Evolutionary conservation across 1,140 invertebrate species (phyloP).

Genomic region (Sminthurinus signatus): DNA sequence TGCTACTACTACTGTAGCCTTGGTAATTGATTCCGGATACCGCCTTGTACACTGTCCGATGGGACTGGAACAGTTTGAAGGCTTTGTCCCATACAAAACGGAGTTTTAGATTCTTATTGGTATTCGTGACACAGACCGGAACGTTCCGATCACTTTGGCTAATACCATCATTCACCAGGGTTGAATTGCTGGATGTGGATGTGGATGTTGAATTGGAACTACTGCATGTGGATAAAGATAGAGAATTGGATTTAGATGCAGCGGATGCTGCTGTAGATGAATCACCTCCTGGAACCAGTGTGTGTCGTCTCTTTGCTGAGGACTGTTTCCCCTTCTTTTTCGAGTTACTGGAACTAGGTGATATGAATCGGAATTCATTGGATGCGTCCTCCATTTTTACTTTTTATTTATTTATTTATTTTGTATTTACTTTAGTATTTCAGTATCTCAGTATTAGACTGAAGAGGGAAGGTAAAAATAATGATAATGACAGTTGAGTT

Average conservation of each 20-base stretch:
- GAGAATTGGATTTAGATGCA: no score
- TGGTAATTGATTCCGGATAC: slow-evolving; percentile 37
- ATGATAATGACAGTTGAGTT: no score
- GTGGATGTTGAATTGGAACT: no score
- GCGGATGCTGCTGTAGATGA: no score
- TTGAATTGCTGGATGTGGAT: no score
- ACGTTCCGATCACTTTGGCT: slow-evolving; percentile 22
- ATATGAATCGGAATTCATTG: slow-evolving; percentile 38
- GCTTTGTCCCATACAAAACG: slow-evolving; percentile 40
- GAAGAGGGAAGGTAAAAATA: no score
- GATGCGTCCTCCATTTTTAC: slow-evolving; percentile 32
- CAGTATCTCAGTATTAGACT: no score
- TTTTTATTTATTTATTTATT: no score
- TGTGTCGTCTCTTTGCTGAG: slow-evolving; percentile 3
- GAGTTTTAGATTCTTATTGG: slow-evolving; percentile 35
- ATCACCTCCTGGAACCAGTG: neutral
- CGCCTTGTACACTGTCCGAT: slow-evolving; percentile 31
- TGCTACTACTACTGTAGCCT: slow-evolving; percentile 15
- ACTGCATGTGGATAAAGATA: no score
- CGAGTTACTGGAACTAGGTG: neutral
- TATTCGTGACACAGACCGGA: slow-evolving; percentile 32
- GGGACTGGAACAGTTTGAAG: slow-evolving; percentile 37
- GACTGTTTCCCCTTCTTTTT: neutral
- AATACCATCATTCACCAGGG: neutral
- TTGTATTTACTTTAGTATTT: no score